Evolutionary conservation across 2,888 invertebrate genomes (phyloP), one percentile per base, ranked within the genome.

Genomic region (Galerucella pusilla): DNA sequence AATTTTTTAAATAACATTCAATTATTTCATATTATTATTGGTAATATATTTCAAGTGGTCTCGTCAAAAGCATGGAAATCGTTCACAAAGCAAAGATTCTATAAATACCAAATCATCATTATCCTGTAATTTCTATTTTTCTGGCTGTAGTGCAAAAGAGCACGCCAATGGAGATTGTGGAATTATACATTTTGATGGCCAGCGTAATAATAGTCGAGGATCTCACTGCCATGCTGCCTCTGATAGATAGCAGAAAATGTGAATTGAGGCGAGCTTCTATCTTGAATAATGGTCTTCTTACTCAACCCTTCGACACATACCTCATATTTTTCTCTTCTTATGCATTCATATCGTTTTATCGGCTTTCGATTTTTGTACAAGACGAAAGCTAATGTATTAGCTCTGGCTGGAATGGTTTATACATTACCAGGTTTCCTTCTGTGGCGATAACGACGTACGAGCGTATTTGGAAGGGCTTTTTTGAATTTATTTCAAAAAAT

Each of bases 211-310:
- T 20, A 16, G 14, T n/a, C 7, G 3, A 46, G 64, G 20, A 65
- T 65, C 64, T 52, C 45, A 74, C 52, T 69, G 64, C 54, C 64
- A 64, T 54, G 79, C 84, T 85, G 84, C 80, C 74, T 75, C 82
- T 85, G 85, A 85, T 84, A 85, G 85, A 84, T 85, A 85, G 84
- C 81, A 78, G 78, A 78, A 81, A 81, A 82, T 81, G 79, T 78
- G 83, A 83, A 84, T 83, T 83, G 80, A 80, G 82, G 80, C 81
- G 78, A 79, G 76, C 45, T 16, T 78, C 83, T 82, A 85, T 85
- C 84, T 84, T 85, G 83, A 85, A 80, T 84, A 84, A 85, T 84
- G 80, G 82, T 74, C 81, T 81, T 80, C 81, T 83, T 83, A 83
- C 83, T 60, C 81, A 81, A 63, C 71, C 74, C 71, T 68, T 67